Base-by-base conservation (phyloP, 2,797 vertebrate genomes). In the Tokudaia muenninki region DNA sequence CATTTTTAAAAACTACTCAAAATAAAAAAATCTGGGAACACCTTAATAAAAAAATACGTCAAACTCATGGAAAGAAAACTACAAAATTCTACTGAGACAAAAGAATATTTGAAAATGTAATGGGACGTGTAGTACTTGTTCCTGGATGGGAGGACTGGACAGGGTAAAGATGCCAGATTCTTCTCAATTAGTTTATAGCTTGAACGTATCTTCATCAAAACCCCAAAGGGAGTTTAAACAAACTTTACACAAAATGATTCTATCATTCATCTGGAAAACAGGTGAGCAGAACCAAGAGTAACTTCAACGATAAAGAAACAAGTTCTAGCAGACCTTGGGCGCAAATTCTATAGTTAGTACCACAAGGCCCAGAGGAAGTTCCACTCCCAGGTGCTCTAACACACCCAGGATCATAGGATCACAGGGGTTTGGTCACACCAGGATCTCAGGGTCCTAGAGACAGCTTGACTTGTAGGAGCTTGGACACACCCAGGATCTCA, bases 141-240 rank as follows among this genome's bases (percentile, higher is more conserved):
- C 55, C 83, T 90, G 91, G 94, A 72, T 70, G 83, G 94, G 82
- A 94, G 96, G 82, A 26, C 61, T 10, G 37, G 88, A 77, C 5
- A 3, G 2, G 87, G 86, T 80, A 78, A 95, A 87, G 95, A 96
- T 57, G 97, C 91, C 96, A 95, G 59, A 74, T 90, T 82, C 97
- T 95, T 94, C 79, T 90, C 94, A 88, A 95, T 97, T 97, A 97
- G 97, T 96, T 96, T 97, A 97, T 74, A 97, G 94, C 87, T 67
- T 91, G 92, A 92, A 94, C 77, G 65, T 19, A 70, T 96, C 96
- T 97, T 97, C 94, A 95, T 96, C 87, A 67, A 91, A 97, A 95
- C 75, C 89, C 97, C 65, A 95, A 95, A 92, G 95, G 92, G 65
- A 94, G 87, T 61, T 90, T 95, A 67, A 4, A 13, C 13, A 67